These are phyloP conservation scores for Clinocottus analis DNA, from an alignment of 2,113 vertebrate genomes.

Conservation along the genomic window DNA sequence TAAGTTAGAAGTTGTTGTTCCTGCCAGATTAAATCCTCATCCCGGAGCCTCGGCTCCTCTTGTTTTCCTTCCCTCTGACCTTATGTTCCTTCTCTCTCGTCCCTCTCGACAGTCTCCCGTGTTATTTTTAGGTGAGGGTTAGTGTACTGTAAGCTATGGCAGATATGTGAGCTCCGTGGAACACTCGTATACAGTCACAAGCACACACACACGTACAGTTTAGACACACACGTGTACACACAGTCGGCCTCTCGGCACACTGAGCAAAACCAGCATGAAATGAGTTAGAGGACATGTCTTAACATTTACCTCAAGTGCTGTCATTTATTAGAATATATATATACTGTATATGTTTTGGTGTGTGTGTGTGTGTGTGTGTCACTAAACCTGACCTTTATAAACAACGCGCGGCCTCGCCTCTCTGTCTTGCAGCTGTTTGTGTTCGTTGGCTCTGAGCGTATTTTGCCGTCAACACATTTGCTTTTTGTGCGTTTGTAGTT, in stretches of 20 bases:
- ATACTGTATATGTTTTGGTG: no score
- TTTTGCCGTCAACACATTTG: no score
- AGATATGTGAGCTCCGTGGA: slow-evolving; percentile 53
- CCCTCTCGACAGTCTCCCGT: slow-evolving; percentile 47
- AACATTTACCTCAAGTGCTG: background rate
- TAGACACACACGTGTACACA: background rate
- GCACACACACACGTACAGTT: background rate
- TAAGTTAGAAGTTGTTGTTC: slow-evolving; percentile 23
- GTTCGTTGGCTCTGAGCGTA: no score
- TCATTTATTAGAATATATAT: background rate
- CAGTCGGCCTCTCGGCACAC: background rate
- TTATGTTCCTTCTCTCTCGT: slow-evolving; percentile 39
- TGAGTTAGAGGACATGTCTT: background rate
- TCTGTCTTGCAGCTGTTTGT: no score
- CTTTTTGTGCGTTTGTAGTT: no score
- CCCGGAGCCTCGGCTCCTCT: slow-evolving; percentile 1
- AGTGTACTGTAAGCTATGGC: slow-evolving; percentile 61
- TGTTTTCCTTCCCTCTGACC: slow-evolving; percentile 25
- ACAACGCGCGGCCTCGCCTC: no score
- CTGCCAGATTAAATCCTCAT: slow-evolving; percentile 17
- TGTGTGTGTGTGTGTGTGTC: no score
- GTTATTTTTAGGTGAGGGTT: slow-evolving; percentile 78
- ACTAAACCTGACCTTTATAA: no score
- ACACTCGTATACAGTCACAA: slow-evolving; percentile 11
- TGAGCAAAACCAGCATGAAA: background rate